These are phyloP conservation scores for Gnathonemus longibarbis DNA, from an alignment of 2,113 vertebrate species.

Conservation along the genomic window DNA sequence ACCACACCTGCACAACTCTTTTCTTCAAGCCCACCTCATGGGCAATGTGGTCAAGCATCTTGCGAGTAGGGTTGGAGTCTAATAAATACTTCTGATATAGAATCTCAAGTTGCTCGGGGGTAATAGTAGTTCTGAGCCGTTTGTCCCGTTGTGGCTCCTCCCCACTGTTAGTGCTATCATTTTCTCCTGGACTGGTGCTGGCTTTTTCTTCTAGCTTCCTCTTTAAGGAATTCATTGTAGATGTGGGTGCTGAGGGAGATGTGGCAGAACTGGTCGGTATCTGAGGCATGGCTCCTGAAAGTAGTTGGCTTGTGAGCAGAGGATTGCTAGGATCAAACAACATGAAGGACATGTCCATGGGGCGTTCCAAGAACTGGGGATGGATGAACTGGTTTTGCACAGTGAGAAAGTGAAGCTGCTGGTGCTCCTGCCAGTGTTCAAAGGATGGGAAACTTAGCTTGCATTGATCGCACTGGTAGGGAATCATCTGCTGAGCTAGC, in stretches of 20 bases:
- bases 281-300: slow-evolving; percentile 86
- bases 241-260: slow-evolving; percentile 88
- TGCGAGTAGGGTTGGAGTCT: slow-evolving; percentile 95
- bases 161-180: slow-evolving; percentile 88
- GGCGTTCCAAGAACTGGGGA: slow-evolving; percentile 89
- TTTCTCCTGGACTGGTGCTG: slow-evolving; percentile 88
- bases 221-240: slow-evolving; percentile 93
- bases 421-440: slow-evolving; percentile 98
- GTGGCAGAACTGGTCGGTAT: slow-evolving; percentile 88
- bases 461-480: slow-evolving; percentile 97
- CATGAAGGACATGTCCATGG: slow-evolving; percentile 97
- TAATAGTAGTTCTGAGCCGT: slow-evolving; percentile 94
- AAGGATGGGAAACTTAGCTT: slow-evolving; percentile 95
- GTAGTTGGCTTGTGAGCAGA: slow-evolving; percentile 85
- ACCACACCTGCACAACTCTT: slow-evolving; percentile 98
- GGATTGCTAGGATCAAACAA: slow-evolving; percentile 96
- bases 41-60: slow-evolving; percentile 98
- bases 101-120: slow-evolving; percentile 93
- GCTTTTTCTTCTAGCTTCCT: slow-evolving; percentile 97
- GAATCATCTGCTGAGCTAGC: slow-evolving; percentile 89
- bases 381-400: slow-evolving; percentile 98
- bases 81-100: slow-evolving; percentile 97
- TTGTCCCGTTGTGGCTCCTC: slow-evolving; percentile 97
- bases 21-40: slow-evolving; percentile 98
- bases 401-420: slow-evolving; percentile 95